Conservation (phyloP, 2,797 vertebrate genomes). For the Artibeus jamaicensis region DNA sequence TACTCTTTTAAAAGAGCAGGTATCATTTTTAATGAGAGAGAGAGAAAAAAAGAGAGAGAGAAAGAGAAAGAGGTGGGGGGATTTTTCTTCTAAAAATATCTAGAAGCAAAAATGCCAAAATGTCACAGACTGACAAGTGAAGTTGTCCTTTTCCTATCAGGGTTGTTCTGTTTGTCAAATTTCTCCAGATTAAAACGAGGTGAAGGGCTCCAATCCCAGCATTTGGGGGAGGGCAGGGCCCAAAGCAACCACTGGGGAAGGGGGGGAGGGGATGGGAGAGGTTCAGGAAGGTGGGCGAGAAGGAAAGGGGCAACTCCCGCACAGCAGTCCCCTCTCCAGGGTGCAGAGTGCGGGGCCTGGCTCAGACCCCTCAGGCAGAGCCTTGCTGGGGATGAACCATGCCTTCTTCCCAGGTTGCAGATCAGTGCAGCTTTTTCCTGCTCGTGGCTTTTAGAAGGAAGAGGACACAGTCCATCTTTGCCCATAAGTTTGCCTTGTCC, state of each 20-base stretch:
- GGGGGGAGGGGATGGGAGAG: not conserved
- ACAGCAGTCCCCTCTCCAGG: not conserved
- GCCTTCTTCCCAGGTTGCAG: not conserved
- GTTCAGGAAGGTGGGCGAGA: not conserved
- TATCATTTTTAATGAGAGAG: not conserved
- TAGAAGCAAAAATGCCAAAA: not conserved
- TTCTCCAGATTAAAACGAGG: not conserved
- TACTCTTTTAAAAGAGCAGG: not conserved
- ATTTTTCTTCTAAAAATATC: not conserved
- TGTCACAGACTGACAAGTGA: accelerated
- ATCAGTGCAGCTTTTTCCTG: not conserved
- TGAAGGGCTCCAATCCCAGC: not conserved
- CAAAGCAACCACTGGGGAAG: not conserved
- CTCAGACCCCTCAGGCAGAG: not conserved
- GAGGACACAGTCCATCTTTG: slow-evolving; percentile 4
- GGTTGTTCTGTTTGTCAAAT: not conserved
- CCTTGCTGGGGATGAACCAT: not conserved
- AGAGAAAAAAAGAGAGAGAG: not conserved
- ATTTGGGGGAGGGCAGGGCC: not conserved
- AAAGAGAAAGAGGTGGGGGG: not conserved
- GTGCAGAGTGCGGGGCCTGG: not conserved
- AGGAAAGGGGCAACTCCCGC: accelerated
- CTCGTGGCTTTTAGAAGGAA: slow-evolving; percentile 49
- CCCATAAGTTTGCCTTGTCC: slow-evolving; percentile 31
- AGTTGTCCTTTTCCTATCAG: not conserved